A percentile compares a stretch with the other conserved stretches of the same genome.
Conservation (phyloP, 2,888 invertebrate genomes). For the Cephonodes hylas region DNA sequence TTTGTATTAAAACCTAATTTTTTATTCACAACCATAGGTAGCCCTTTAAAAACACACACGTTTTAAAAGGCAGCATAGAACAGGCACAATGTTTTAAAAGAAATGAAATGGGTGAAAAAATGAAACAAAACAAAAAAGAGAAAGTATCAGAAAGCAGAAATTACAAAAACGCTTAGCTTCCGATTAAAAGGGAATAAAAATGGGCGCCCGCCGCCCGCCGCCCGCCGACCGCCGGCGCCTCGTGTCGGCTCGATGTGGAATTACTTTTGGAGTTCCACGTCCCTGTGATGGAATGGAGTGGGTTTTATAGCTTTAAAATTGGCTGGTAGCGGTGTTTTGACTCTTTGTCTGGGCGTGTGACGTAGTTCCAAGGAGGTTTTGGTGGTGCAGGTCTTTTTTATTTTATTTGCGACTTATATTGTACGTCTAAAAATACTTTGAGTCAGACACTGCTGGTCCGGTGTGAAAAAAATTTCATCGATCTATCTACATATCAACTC, state of each 20-base stretch:
- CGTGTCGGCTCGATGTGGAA: neutral
- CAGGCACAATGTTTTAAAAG: neutral
- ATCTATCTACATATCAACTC: too few species aligned
- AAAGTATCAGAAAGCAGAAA: constrained; percentile 12
- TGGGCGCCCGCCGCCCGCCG: constrained; percentile 4
- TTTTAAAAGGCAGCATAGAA: neutral
- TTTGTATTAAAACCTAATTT: neutral
- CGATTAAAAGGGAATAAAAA: constrained; percentile 23
- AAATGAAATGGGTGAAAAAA: neutral
- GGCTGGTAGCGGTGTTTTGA: too few species aligned
- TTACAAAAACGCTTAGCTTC: constrained; percentile 18
- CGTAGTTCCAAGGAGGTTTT: too few species aligned
- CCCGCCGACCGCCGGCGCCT: neutral
- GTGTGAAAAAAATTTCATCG: too few species aligned
- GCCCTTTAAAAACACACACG: neutral
- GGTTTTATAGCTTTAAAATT: too few species aligned
- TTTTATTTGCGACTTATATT: too few species aligned
- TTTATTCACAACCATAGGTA: neutral
- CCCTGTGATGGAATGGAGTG: neutral
- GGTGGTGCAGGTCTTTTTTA: too few species aligned
- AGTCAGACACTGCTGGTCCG: too few species aligned
- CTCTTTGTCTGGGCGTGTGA: too few species aligned
- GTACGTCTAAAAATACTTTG: too few species aligned
- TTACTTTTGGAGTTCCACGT: neutral
- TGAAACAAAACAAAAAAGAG: neutral